Evolutionary conservation across 2,888 invertebrate species (phyloP).

Genomic region (Torymus aiolomorphi): DNA sequence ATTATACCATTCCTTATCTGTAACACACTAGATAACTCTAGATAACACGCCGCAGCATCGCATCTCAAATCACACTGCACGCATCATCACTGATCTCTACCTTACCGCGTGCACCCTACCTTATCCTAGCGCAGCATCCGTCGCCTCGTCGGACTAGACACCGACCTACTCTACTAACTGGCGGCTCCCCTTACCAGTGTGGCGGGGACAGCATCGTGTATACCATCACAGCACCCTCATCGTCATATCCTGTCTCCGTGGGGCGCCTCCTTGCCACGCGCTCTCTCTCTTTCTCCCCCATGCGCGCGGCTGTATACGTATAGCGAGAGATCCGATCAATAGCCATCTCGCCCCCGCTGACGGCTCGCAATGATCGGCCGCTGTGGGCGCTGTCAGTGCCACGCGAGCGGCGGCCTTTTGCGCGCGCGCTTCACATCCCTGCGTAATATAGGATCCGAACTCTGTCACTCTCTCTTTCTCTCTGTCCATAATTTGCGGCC

Average conservation of each 20-base stretch:
- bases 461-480: too few species aligned
- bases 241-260: too few species aligned
- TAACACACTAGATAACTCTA: too few species aligned
- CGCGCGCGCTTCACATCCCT: neutral
- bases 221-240: too few species aligned
- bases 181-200: neutral
- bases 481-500: too few species aligned
- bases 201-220: neutral
- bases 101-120: constrained; percentile 28
- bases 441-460: too few species aligned
- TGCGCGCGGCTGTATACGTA: too few species aligned
- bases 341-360: constrained; percentile 8
- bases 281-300: too few species aligned
- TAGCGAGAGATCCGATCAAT: constrained; percentile 49
- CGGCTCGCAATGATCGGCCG: neutral
- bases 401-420: neutral
- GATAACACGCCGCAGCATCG: too few species aligned
- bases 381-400: constrained; percentile 43
- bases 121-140: constrained; percentile 40
- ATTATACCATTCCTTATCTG: too few species aligned
- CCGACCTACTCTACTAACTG: neutral
- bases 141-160: neutral
- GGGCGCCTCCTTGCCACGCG: too few species aligned
- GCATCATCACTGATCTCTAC: constrained; percentile 6
- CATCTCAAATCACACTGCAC: too few species aligned